Conservation (phyloP, 2,888 invertebrate genomes). For the Argyresthia albistria region DNA sequence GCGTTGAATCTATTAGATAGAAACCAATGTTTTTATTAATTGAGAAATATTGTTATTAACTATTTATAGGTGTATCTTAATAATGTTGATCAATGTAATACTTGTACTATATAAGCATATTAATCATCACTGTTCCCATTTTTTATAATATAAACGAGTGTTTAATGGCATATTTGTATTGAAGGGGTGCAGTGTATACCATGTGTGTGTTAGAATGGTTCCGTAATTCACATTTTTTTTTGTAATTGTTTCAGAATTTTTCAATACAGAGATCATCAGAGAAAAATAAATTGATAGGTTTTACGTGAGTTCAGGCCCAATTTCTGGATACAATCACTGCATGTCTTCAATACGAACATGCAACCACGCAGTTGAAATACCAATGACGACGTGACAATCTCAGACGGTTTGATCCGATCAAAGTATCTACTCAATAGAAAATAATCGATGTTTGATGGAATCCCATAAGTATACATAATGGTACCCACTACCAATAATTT, state of each 20-base stretch:
- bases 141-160: neutral
- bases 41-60: slow-evolving; percentile 1
- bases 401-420: too few species aligned
- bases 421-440: too few species aligned
- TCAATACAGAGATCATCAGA: too few species aligned
- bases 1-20: slow-evolving; percentile 1
- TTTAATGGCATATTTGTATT: neutral
- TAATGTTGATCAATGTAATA: slow-evolving; percentile 2
- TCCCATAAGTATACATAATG: too few species aligned
- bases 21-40: slow-evolving; percentile 3
- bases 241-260: too few species aligned
- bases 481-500: too few species aligned
- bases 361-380: too few species aligned
- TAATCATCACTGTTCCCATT: neutral
- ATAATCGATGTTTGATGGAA: too few species aligned
- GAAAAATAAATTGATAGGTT: neutral
- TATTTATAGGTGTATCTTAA: slow-evolving; percentile 3
- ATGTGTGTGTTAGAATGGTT: too few species aligned
- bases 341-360: too few species aligned
- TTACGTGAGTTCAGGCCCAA: neutral
- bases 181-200: neutral
- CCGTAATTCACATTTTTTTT: too few species aligned
- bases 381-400: too few species aligned
- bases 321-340: neutral
- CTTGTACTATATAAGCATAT: neutral